These are phyloP conservation scores for Pseudococcus longispinus DNA, from an alignment of 2,888 invertebrate genomes.

Conservation along the genomic window DNA sequence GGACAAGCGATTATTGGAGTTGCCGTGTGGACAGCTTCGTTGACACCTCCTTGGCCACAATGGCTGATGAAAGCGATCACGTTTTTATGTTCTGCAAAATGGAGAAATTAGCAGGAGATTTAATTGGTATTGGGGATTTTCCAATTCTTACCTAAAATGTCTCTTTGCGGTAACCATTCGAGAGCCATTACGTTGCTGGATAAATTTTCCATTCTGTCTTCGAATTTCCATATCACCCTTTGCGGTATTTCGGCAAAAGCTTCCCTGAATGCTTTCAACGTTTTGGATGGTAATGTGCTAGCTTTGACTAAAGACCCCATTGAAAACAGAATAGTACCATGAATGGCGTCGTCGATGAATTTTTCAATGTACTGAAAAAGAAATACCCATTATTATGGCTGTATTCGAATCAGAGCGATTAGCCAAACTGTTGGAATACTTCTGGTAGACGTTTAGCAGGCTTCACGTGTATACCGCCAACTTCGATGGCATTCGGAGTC, in stretches of 20 bases:
- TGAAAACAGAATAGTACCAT: conserved; percentile 77
- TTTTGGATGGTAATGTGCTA: conserved; percentile 70
- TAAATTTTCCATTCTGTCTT: conserved; percentile 64
- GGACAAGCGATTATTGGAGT: neutral
- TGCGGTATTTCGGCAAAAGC: conserved; percentile 72
- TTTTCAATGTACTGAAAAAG: conserved; percentile 65
- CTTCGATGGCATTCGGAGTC: conserved; percentile 26
- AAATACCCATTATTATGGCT: neutral
- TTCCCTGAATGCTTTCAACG: conserved; percentile 68
- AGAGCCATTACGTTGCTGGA: conserved; percentile 60
- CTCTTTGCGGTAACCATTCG: conserved; percentile 78
- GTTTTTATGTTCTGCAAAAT: neutral
- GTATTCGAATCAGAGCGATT: neutral
- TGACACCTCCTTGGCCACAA: conserved; percentile 3
- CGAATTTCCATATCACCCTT: conserved; percentile 80
- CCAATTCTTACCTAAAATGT: conserved; percentile 71
- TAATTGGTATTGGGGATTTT: neutral
- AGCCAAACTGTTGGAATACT: neutral
- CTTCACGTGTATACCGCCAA: conserved; percentile 38
- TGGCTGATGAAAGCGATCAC: neutral
- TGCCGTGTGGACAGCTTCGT: neutral
- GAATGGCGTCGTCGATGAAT: conserved; percentile 71
- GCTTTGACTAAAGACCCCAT: conserved; percentile 78
- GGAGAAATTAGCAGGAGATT: neutral
- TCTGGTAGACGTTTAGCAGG: conserved; percentile 39